Percentiles rank a stretch among this genome's conserved stretches.
Conservation (phyloP, 2,113 vertebrate species). For the Dinomys branickii region DNA sequence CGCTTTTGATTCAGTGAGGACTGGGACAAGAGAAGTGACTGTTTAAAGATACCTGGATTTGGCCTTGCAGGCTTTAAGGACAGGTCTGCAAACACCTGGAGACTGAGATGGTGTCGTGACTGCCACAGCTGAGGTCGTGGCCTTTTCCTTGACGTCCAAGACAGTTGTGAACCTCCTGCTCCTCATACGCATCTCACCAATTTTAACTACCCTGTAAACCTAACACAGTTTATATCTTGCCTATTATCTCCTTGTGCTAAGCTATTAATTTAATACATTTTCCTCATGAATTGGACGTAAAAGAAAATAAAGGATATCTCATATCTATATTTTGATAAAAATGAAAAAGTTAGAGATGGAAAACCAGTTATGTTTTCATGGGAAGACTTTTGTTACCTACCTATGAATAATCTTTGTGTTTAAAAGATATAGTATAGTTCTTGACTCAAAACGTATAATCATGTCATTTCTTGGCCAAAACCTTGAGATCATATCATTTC, state of each 20-base stretch:
- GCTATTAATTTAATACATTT: neutral
- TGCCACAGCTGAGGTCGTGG: accelerated
- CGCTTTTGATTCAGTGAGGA: neutral
- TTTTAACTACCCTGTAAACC: neutral
- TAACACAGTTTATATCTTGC: neutral
- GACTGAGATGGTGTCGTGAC: accelerated
- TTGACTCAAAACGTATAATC: conserved; percentile 3
- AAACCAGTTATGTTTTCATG: neutral
- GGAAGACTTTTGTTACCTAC: neutral
- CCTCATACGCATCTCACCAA: neutral
- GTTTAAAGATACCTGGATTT: neutral
- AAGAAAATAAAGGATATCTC: neutral
- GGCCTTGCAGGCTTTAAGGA: too few relatives aligned
- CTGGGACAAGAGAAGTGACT: accelerated
- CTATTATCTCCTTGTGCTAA: neutral
- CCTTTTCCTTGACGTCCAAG: neutral
- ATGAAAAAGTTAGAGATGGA: neutral
- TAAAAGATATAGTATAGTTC: neutral
- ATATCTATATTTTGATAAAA: neutral
- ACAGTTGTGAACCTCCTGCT: neutral
- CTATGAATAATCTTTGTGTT: neutral
- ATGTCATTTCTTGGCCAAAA: neutral
- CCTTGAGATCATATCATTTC: neutral
- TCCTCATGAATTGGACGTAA: neutral
- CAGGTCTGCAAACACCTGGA: neutral